phyloP scores from a whole-genome alignment of 2,888 invertebrate genomes.

The Leptothorax acervorum region DNA sequence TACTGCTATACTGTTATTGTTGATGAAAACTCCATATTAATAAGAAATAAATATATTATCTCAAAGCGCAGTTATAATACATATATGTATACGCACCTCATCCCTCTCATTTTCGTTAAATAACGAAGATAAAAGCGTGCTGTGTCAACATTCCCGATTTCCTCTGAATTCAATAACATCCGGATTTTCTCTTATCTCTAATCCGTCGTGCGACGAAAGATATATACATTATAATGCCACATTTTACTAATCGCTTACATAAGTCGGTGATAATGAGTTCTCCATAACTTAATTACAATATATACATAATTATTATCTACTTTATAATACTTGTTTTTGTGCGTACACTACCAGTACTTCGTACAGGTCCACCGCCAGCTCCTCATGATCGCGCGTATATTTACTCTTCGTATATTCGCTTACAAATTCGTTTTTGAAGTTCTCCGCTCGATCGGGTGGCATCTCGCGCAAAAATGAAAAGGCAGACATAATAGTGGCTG shows the following conservation, averaged over 20 bases:
- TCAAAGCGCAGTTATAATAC: conserved; percentile 72
- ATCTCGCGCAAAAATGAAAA: not conserved
- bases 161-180: not conserved
- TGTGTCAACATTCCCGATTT: not conserved
- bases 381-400: too few relatives aligned
- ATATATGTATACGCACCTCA: not conserved
- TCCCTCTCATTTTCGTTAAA: not conserved
- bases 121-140: not conserved
- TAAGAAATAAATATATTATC: conserved; percentile 85
- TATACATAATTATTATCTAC: not conserved
- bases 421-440: not conserved
- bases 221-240: not conserved
- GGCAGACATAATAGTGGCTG: not conserved
- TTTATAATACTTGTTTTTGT: not conserved
- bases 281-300: not conserved
- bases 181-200: not conserved
- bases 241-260: not conserved
- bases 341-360: not conserved
- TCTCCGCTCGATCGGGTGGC: not conserved
- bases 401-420: not conserved
- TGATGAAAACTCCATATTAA: conserved; percentile 84
- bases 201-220: not conserved
- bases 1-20: conserved; percentile 85
- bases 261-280: not conserved
- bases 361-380: not conserved